These are phyloP conservation scores for Apteryx mantelli DNA, from an alignment of 2,113 vertebrate genomes.

Conservation along the genomic window DNA sequence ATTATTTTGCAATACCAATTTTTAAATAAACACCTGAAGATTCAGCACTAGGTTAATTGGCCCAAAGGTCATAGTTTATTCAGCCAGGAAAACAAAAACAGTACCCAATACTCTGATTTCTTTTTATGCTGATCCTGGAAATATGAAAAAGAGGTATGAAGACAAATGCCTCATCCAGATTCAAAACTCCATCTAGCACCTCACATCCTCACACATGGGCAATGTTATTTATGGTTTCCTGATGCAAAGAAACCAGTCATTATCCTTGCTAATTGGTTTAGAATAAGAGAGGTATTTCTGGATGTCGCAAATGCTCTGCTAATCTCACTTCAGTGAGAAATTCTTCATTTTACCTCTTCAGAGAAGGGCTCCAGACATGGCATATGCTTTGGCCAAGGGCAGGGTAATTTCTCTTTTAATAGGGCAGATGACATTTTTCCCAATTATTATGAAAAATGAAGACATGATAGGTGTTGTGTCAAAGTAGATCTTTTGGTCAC, in stretches of 20 bases:
- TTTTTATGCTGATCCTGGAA: background rate
- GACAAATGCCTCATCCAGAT: background rate
- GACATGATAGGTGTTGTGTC: background rate
- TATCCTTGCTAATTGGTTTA: conserved; percentile 25
- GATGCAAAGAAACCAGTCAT: background rate
- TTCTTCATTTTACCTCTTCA: background rate
- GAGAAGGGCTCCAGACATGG: background rate
- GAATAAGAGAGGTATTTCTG: conserved; percentile 5
- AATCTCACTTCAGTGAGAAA: background rate
- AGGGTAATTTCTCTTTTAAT: background rate
- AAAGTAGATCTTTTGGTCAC: background rate
- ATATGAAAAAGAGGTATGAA: background rate
- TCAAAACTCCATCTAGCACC: background rate
- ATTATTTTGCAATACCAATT: background rate
- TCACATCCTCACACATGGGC: background rate
- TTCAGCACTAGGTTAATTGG: background rate
- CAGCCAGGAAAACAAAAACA: background rate
- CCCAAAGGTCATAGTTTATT: background rate
- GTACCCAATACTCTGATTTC: background rate
- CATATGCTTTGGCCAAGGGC: background rate
- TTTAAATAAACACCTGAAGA: background rate
- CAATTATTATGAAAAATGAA: background rate
- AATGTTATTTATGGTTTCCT: background rate
- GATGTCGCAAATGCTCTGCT: background rate
- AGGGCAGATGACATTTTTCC: background rate